Evolutionary conservation across 2,113 vertebrate genomes (phyloP).

Genomic region (Sceloporus undulatus): DNA sequence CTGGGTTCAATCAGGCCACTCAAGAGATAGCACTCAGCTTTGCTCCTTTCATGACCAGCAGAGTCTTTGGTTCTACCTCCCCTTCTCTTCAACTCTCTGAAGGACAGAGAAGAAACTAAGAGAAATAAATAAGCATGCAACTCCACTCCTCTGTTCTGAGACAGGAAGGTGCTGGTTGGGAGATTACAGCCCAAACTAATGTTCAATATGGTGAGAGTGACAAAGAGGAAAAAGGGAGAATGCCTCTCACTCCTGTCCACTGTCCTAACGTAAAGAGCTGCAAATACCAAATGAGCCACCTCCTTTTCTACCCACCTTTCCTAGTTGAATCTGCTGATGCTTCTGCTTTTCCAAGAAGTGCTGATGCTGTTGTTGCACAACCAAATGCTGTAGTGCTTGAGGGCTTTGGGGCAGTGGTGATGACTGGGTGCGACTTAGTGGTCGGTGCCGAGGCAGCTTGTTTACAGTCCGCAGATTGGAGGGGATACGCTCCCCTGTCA

Average conservation of each 20-base stretch:
- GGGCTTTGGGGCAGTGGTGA: constrained; percentile 93
- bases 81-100: neutral
- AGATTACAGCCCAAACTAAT: neutral
- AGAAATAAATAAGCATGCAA: neutral
- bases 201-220: neutral
- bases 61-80: neutral
- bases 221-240: neutral
- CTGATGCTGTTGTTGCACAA: constrained; percentile 93
- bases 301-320: constrained; percentile 74
- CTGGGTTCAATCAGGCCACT: no score
- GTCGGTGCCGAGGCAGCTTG: constrained; percentile 91
- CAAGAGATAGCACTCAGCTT: neutral
- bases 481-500: constrained; percentile 88
- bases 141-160: neutral
- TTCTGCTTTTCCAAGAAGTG: constrained; percentile 94
- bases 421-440: constrained; percentile 92
- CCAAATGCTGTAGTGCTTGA: constrained; percentile 93
- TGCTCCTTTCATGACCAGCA: neutral
- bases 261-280: neutral
- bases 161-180: neutral
- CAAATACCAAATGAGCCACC: neutral
- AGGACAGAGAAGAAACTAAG: neutral
- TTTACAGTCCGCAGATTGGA: constrained; percentile 83
- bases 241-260: neutral
- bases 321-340: constrained; percentile 83